Evolutionary conservation across 2,113 vertebrate species (phyloP), one percentile per base, ranked within the genome.

Genomic region (Lanius collurio): DNA sequence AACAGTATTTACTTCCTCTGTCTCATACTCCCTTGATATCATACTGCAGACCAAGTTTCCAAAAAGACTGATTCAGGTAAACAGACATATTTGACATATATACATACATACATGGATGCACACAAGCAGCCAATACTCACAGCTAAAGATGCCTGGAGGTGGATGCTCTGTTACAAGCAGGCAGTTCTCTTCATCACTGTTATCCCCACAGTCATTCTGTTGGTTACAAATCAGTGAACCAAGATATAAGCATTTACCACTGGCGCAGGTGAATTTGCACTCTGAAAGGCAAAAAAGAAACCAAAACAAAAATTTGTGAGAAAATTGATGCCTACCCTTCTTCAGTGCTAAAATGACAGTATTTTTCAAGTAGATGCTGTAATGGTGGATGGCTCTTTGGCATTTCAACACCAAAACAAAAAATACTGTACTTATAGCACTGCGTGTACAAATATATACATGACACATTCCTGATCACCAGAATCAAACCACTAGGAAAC

Each of bases 221-320:
- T 99, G 99, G 98, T 99, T 99, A 98, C 99, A 99, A 98, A 99
- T 98, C 98, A 99, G 96, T 50, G 99, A 99, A 95, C 99, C 98
- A 97, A 99, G 98, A 97, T 98, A 98, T 98, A 99, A 98, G 98
- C 99, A 99, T 97, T 99, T 99, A 97, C 99, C 99, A 97, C 99
- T 99, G 98, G 99, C 98, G 97, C 99, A 99, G 98, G 98, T 99
- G 98, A 99, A 99, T 98, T 98, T 99, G 99, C 99, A 99, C 99
- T 99, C 99, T 99, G 98, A 93, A 98, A 96, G 56, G 64, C 33
- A 92, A 97, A 82, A 74, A 59, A 83, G n/a, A 97, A 96, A 94
- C 35, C 15, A 95, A 46, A 93, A 75, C 8, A 97, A 53, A 90
- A 95, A 67, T 71, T 12, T 49, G 57, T 89, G 63, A 94, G 93